Conservation (phyloP, 2,888 invertebrate genomes). For the Patella ulyssiponensis region DNA sequence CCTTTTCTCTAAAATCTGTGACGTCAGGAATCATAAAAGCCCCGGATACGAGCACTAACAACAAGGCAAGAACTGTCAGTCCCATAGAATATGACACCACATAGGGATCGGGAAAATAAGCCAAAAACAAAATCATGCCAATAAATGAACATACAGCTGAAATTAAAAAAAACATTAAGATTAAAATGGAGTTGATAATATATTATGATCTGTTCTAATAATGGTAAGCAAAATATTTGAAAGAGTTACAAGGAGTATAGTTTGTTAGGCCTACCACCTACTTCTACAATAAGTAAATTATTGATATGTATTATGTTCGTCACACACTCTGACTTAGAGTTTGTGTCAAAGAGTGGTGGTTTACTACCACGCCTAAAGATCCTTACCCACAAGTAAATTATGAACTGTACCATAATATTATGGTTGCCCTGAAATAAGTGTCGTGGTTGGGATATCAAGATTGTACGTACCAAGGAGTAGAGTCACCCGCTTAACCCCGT, state of each 20-base stretch:
- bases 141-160: conserved; percentile 48
- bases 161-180: conserved; percentile 18
- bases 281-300: no score
- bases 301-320: no score
- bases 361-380: no score
- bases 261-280: no score
- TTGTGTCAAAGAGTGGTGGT: no score
- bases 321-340: no score
- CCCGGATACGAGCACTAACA: conserved; percentile 53
- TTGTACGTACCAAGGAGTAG: no score
- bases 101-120: conserved; percentile 49
- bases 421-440: no score
- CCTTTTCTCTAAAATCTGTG: conserved; percentile 35
- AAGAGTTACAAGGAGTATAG: background rate
- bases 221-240: background rate
- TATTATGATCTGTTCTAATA: background rate
- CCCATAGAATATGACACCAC: conserved; percentile 56
- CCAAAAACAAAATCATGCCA: conserved; percentile 55
- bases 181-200: background rate
- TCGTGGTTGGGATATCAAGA: no score
- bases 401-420: no score
- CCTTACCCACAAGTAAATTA: no score
- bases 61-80: conserved; percentile 53
- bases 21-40: conserved; percentile 55
- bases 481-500: no score